These are phyloP conservation scores for Epirrhoe alternata DNA, from an alignment of 2,888 invertebrate species.

Conservation along the genomic window DNA sequence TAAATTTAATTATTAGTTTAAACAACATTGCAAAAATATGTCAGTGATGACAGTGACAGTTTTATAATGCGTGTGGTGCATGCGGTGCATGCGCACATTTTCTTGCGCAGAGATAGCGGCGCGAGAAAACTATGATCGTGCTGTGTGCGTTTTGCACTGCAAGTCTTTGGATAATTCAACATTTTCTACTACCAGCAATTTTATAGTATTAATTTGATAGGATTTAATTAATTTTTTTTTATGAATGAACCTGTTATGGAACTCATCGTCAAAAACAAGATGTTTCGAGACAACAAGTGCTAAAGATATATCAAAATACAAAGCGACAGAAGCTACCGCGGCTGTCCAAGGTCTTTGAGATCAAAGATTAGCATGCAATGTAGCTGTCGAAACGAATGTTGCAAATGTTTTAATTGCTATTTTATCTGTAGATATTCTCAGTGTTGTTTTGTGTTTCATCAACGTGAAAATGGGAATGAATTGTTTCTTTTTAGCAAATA, in stretches of 20 bases:
- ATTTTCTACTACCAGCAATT: no score
- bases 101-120: no score
- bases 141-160: no score
- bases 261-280: neutral
- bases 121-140: no score
- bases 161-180: no score
- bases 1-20: no score
- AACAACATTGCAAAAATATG: no score
- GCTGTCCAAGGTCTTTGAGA: constrained; percentile 32
- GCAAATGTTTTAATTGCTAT: constrained; percentile 36
- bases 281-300: neutral
- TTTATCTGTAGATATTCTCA: constrained; percentile 28
- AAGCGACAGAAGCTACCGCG: constrained; percentile 14
- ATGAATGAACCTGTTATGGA: neutral
- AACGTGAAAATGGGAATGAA: constrained; percentile 1
- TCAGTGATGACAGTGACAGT: no score
- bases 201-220: no score
- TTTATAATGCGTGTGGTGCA: no score
- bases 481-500: neutral
- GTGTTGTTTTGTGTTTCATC: constrained; percentile 17
- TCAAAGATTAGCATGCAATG: constrained; percentile 45
- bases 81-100: no score
- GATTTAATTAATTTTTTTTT: neutral
- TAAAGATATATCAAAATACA: constrained; percentile 2
- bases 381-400: constrained; percentile 38